Evolutionary conservation across 92 coral and sea anemone genomes (phyloP).

Genomic region (Epizoanthus fatuus): DNA sequence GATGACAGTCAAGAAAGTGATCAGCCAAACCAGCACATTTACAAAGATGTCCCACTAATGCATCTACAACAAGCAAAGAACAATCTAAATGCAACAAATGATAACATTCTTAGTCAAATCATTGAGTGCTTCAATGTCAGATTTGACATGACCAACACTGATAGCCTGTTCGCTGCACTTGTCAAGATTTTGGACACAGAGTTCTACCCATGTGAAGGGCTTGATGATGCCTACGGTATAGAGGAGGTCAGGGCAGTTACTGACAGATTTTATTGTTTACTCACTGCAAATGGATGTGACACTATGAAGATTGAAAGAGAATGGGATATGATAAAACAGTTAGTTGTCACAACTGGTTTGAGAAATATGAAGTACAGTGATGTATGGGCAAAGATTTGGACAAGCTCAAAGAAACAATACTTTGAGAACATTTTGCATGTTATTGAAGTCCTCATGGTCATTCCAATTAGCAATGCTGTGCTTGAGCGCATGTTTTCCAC

Average conservation of each 20-base stretch:
- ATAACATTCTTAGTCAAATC: slow-evolving; percentile 33
- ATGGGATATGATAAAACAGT: slow-evolving; percentile 46
- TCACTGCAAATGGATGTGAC: slow-evolving; percentile 52
- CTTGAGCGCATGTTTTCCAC: slow-evolving; percentile 12
- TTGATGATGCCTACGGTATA: slow-evolving; percentile 32
- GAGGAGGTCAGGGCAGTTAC: slow-evolving; percentile 49
- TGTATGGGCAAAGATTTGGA: slow-evolving; percentile 45
- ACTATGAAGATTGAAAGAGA: slow-evolving; percentile 21
- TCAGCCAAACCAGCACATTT: slow-evolving; percentile 26
- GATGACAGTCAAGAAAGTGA: background rate
- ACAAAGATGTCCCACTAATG: slow-evolving; percentile 33
- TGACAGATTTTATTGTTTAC: slow-evolving; percentile 37
- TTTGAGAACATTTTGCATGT: slow-evolving; percentile 39
- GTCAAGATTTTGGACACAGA: slow-evolving; percentile 55
- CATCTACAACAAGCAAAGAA: slow-evolving; percentile 40
- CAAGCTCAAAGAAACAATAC: slow-evolving; percentile 30
- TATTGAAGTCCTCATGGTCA: slow-evolving; percentile 16
- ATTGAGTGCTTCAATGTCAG: slow-evolving; percentile 51
- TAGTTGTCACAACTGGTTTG: slow-evolving; percentile 45
- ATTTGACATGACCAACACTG: slow-evolving; percentile 59
- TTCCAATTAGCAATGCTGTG: slow-evolving; percentile 27
- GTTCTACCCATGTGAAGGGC: slow-evolving; percentile 16
- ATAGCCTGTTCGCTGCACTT: slow-evolving; percentile 59
- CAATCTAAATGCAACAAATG: slow-evolving; percentile 45
- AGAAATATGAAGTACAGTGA: slow-evolving; percentile 20